Percentiles rank a stretch among this genome's conserved stretches.
phyloP scores from a whole-genome alignment of 2,888 invertebrate genomes.

The Heliconius erato region DNA sequence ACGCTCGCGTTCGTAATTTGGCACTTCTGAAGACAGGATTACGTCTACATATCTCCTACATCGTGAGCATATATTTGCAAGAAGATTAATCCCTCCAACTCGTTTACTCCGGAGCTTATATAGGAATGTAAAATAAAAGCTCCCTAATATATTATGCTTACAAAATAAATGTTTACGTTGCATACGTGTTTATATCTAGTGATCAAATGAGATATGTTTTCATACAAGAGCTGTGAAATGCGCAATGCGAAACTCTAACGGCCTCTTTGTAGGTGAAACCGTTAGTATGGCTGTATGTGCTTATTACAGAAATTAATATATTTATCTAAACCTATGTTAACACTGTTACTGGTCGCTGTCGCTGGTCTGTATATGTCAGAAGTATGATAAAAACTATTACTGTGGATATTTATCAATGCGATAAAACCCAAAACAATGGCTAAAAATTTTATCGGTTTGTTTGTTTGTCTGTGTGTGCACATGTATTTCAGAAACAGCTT shows the following conservation, averaged over 20 bases:
- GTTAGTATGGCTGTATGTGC: neutral
- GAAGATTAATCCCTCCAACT: conserved; percentile 22
- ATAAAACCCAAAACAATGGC: no score
- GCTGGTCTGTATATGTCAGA: no score
- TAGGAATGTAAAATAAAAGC: conserved; percentile 9
- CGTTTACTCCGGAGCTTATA: conserved; percentile 16
- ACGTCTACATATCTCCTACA: conserved; percentile 21
- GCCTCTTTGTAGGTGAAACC: neutral
- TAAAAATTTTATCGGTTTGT: no score
- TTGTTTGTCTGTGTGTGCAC: no score
- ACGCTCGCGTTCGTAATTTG: conserved; percentile 23
- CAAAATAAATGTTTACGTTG: neutral
- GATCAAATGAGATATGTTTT: neutral
- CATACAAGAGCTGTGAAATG: neutral
- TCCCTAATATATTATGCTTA: neutral
- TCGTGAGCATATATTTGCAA: conserved; percentile 21
- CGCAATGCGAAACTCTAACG: conserved; percentile 11
- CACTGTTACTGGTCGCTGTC: no score
- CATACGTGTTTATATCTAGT: neutral
- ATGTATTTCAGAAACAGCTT: no score
- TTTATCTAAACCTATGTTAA: no score
- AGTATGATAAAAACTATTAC: no score
- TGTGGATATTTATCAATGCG: no score
- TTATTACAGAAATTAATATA: neutral
- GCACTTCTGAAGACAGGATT: conserved; percentile 27